Base-by-base conservation (phyloP, 2,888 invertebrate species). In the Synanthedon formicaeformis region DNA sequence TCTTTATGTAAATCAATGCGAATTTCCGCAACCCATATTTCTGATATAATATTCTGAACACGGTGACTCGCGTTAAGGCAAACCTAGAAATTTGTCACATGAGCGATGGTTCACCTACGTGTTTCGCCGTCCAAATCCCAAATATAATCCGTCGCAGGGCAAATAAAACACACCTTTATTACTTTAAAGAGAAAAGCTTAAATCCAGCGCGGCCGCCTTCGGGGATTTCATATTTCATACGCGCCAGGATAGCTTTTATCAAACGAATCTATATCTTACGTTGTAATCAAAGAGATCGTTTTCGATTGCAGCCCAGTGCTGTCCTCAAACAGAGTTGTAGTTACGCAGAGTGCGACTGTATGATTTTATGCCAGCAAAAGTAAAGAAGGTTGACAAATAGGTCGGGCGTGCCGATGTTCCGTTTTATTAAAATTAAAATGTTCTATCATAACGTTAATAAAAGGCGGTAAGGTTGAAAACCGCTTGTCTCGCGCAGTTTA, bases 81-180 rank as follows among this genome's bases (percentile, higher is more conserved):
- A 86, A 86, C 82, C 86, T 80, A 84, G 82, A 86, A 87, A 87
- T 87, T 87, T 87, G 86, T 87, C 86, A 87, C 86, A 86, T 87
- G 86, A 87, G 86, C 85, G 86, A 87, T 87, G 86, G 87, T 81
- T 79, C 81, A 84, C 80, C 85, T 85, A 86, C 87, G 87, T 87
- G 87, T 84, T 81, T 75, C 81, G 77, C 73, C 73, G 73, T 75
- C 78, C 78, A 81, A 83, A 84, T 87, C 83, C 82, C 82, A 77
- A 84, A 83, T 81, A 84, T 84, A 86, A 86, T 85, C 82, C 75
- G 67, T 73, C 69, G 65, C 64, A 62, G 75, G 70, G 66, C 84
- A 81, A 82, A 84, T 85, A 85, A 85, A 87, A 86, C 75, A 82
- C 84, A 85, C 84, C 86, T 87, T 85, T 87, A 86, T 86, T 83